Conservation (phyloP, 1,140 invertebrate genomes). For the Drosophila santomea region DNA sequence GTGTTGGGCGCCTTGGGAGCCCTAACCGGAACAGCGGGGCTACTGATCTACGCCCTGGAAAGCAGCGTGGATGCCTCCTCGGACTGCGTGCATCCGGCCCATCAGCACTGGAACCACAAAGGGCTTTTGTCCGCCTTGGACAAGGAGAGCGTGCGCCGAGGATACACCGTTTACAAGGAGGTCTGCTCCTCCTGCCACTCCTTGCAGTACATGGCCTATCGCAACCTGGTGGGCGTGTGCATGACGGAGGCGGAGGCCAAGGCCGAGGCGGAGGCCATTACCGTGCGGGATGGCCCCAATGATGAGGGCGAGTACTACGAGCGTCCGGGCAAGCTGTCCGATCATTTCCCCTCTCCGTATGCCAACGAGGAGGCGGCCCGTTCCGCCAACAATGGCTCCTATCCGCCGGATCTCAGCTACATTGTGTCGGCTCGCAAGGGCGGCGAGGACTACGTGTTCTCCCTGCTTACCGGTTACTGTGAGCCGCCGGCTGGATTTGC, state of each 20-base stretch:
- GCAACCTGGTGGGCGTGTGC: slow-evolving; percentile 95
- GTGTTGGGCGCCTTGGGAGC: slow-evolving; percentile 86
- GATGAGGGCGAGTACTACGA: slow-evolving; percentile 95
- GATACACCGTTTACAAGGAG: slow-evolving; percentile 99
- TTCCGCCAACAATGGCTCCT: slow-evolving; percentile 96
- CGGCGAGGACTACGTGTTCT: slow-evolving; percentile 96
- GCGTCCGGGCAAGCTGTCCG: slow-evolving; percentile 97
- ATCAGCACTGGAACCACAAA: slow-evolving; percentile 93
- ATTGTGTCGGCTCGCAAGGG: slow-evolving; percentile 96
- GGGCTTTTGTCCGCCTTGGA: slow-evolving; percentile 91
- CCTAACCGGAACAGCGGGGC: slow-evolving; percentile 91
- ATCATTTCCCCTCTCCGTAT: slow-evolving; percentile 95
- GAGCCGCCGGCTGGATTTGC: slow-evolving; percentile 96
- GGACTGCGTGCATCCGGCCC: slow-evolving; percentile 91
- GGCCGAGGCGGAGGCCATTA: slow-evolving; percentile 93
- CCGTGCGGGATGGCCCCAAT: slow-evolving; percentile 96
- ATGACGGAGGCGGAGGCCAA: slow-evolving; percentile 98
- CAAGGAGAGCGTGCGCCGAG: slow-evolving; percentile 93
- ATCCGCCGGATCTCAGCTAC: slow-evolving; percentile 97
- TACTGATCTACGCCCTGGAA: slow-evolving; percentile 93
- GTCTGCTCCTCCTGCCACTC: slow-evolving; percentile 99
- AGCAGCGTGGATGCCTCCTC: slow-evolving; percentile 93
- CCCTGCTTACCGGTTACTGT: slow-evolving; percentile 97
- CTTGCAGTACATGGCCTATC: slow-evolving; percentile 95
- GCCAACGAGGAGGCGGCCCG: slow-evolving; percentile 97